Evolutionary conservation across 2,888 invertebrate species (phyloP).

Genomic region (Apamea monoglypha): DNA sequence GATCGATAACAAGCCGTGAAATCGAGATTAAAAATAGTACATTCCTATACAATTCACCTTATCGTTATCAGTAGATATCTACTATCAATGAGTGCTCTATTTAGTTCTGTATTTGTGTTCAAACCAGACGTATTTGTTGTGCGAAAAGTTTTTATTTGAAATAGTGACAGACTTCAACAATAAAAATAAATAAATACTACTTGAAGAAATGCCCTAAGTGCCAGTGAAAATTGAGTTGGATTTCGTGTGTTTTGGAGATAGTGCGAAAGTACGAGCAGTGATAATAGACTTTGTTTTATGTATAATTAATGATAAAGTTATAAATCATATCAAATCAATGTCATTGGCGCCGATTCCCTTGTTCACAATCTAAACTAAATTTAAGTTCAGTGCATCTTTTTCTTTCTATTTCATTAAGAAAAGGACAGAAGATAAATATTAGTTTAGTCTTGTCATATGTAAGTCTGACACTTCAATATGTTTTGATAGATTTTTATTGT

Average conservation of each 20-base stretch:
- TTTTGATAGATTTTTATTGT: background rate
- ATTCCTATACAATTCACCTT: slow-evolving; percentile 24
- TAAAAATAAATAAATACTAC: background rate
- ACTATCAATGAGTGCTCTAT: slow-evolving; percentile 36
- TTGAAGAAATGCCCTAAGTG: background rate
- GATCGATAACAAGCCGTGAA: slow-evolving; percentile 14
- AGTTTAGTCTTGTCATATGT: too few species aligned
- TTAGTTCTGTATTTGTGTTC: slow-evolving; percentile 25
- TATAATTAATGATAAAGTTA: slow-evolving; percentile 21
- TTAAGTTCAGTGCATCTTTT: too few species aligned
- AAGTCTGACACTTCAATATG: background rate
- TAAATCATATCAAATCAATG: slow-evolving; percentile 28
- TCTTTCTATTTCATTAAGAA: too few species aligned
- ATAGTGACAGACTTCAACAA: background rate
- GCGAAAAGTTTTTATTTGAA: background rate
- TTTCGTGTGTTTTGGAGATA: background rate
- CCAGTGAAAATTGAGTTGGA: slow-evolving; percentile 1
- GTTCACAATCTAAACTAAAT: too few species aligned
- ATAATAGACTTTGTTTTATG: slow-evolving; percentile 20
- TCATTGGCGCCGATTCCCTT: background rate
- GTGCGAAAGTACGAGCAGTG: background rate
- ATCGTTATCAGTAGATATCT: slow-evolving; percentile 49
- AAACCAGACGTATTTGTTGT: slow-evolving; percentile 11
- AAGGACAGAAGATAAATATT: too few species aligned
- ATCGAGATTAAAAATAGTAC: slow-evolving; percentile 37